These are phyloP conservation scores for Carassius auratus DNA, from an alignment of 2,113 vertebrate species.

Conservation along the genomic window DNA sequence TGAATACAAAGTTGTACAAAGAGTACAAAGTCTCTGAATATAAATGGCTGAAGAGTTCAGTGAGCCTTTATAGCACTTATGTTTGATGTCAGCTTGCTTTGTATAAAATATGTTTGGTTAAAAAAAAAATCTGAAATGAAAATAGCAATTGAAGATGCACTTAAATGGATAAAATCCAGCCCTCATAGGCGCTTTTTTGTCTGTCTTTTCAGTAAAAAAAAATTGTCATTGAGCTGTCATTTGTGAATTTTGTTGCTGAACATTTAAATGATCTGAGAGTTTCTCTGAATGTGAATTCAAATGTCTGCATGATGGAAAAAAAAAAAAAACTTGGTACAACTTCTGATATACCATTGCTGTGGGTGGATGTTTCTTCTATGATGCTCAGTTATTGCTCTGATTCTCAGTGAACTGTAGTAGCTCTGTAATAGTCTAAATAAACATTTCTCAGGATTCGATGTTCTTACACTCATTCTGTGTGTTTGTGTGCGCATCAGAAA, in stretches of 20 bases:
- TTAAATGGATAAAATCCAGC: slow-evolving; percentile 30
- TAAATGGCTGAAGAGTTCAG: not conserved
- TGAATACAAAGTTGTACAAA: not conserved
- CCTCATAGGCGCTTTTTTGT: slow-evolving; percentile 12
- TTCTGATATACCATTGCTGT: slow-evolving; percentile 4
- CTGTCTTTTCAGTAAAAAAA: slow-evolving; percentile 21
- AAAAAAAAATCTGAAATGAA: not conserved
- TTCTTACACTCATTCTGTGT: not conserved
- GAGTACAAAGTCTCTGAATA: no score
- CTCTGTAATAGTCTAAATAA: slow-evolving; percentile 41
- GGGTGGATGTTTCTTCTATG: slow-evolving; percentile 21
- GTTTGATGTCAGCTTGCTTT: not conserved
- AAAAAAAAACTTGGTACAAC: not conserved
- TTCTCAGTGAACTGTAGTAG: slow-evolving; percentile 35
- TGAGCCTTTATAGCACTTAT: slow-evolving; percentile 25
- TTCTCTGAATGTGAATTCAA: not conserved
- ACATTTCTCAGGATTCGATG: slow-evolving; percentile 42
- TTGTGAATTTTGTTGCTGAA: slow-evolving; percentile 24
- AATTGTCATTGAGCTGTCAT: not conserved
- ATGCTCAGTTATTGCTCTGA: slow-evolving; percentile 22
- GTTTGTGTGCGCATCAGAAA: no score
- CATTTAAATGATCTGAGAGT: slow-evolving; percentile 13
- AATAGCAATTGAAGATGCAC: slow-evolving; percentile 36
- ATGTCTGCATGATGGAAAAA: slow-evolving; percentile 25
- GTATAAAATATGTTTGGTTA: slow-evolving; percentile 10